phyloP scores from a whole-genome alignment of 2,797 vertebrate species.

The Neosilurus mollespiculum region DNA sequence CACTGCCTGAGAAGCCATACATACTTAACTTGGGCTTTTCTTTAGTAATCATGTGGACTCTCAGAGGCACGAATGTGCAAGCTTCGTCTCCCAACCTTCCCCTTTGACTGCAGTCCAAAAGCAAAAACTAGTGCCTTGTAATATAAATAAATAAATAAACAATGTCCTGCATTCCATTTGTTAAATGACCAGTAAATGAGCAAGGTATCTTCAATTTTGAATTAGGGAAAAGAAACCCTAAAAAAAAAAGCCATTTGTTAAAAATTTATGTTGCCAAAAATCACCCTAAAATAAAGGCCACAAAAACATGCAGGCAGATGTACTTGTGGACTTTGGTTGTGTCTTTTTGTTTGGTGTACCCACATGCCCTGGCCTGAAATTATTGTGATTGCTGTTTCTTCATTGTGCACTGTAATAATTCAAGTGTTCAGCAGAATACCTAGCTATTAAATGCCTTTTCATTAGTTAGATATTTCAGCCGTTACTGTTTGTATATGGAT shows the following conservation, averaged over 20 bases:
- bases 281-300: constrained; percentile 40
- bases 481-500: constrained; percentile 14
- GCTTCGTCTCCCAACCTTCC: constrained; percentile 17
- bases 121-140: constrained; percentile 81
- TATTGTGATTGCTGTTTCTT: constrained; percentile 37
- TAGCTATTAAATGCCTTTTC: constrained; percentile 48
- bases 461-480: constrained; percentile 24
- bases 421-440: constrained; percentile 35
- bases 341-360: constrained; percentile 24
- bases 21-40: constrained; percentile 53
- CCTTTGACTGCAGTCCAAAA: constrained; percentile 66
- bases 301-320: constrained; percentile 19
- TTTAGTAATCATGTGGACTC: constrained; percentile 53
- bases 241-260: constrained; percentile 48
- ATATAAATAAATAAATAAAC: constrained; percentile 48
- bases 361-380: constrained; percentile 10
- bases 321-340: constrained; percentile 31
- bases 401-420: constrained; percentile 46
- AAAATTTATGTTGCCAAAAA: constrained; percentile 34
- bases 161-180: constrained; percentile 67
- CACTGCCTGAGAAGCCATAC: constrained; percentile 23
- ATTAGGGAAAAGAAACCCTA: constrained; percentile 45
- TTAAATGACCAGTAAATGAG: constrained; percentile 53
- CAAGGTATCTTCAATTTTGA: constrained; percentile 45
- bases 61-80: constrained; percentile 46